Evolutionary conservation across 2,888 invertebrate genomes (phyloP), one percentile per base, ranked within the genome.

Genomic region (Torymus tubicola): DNA sequence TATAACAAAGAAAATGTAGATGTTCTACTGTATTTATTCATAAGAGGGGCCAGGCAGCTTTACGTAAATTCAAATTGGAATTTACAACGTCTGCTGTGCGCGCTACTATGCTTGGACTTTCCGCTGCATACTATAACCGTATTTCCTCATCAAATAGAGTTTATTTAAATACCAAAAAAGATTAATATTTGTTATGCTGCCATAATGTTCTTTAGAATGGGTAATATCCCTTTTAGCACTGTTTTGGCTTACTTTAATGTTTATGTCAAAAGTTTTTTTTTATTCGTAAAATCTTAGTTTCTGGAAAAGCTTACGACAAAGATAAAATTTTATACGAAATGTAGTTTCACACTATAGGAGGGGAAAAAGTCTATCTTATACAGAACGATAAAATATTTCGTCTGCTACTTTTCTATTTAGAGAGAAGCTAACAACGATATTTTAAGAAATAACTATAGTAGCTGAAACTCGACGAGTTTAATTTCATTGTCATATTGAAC

Each of bases 51-150:
- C 58, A 18, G 18, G 58, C 16, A 14, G 16, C 10, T 16, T 58
- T 58, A n/a, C 58, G 10, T 58, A 58, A 58, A 42, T 42, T 42
- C 31, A 64, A 64, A 64, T 64, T 31, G 42, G 42, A 64, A 64
- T 64, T 64, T 64, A 64, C 64, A 64, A 42, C 31, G n/a, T 64
- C 13, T 10, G 31, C 42, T 31, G 31, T 31, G 31, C 42, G 31
- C 42, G 0, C 24, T 31, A 42, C 2, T 10, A 18, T 24, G 64
- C 24, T 2, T 31, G n/a, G 31, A 31, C 64, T 42, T 64, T 64
- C n/a, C 31, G 2, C 5, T 3, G n/a, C 31, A 13, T 64, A 64
- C 42, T 64, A 16, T 58, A 58, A 12, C 31, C 42, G 31, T 64
- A 64, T 24, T 8, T 31, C 42, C 42, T 64, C 42, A 64, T 64